Evolutionary conservation across 2,113 vertebrate genomes (phyloP).

Genomic region (Larimichthys polyactis): DNA sequence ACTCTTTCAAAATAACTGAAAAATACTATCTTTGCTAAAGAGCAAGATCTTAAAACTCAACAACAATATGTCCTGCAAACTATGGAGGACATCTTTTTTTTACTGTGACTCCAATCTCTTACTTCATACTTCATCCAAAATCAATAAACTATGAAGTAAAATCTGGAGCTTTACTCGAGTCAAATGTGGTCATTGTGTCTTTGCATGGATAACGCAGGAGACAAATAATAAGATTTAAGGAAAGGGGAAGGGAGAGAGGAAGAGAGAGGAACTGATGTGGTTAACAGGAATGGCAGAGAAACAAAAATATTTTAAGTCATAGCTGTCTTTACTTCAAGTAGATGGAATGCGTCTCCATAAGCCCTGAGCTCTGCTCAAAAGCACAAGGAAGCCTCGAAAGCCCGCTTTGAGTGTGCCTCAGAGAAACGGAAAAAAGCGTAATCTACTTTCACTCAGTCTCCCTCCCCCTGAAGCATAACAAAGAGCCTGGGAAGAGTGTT

Average conservation of each 20-base stretch:
- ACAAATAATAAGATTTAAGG: constrained; percentile 37
- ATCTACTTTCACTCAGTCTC: constrained; percentile 71
- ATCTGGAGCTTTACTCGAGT: constrained; percentile 11
- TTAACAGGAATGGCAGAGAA: constrained; percentile 38
- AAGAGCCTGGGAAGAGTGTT: constrained; percentile 68
- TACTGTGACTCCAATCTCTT: background rate
- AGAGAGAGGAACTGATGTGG: constrained; percentile 4
- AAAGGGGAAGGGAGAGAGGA: constrained; percentile 7
- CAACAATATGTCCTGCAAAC: too few relatives aligned
- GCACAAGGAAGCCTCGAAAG: constrained; percentile 68
- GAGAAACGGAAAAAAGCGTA: constrained; percentile 64
- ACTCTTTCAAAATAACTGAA: too few relatives aligned
- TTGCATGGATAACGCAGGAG: constrained; percentile 4
- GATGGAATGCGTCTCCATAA: constrained; percentile 57
- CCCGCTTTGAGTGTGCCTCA: constrained; percentile 68
- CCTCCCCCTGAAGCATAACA: constrained; percentile 74
- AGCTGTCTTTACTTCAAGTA: constrained; percentile 51
- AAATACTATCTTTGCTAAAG: too few relatives aligned
- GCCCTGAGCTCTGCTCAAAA: constrained; percentile 63
- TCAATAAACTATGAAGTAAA: background rate
- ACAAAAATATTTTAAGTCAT: constrained; percentile 56
- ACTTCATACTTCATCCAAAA: background rate
- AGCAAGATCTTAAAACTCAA: too few relatives aligned
- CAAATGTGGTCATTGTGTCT: background rate
- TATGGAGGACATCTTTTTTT: too few relatives aligned